Base-by-base conservation (phyloP, 2,113 vertebrate species). In the Campylomormyrus tamandua region DNA sequence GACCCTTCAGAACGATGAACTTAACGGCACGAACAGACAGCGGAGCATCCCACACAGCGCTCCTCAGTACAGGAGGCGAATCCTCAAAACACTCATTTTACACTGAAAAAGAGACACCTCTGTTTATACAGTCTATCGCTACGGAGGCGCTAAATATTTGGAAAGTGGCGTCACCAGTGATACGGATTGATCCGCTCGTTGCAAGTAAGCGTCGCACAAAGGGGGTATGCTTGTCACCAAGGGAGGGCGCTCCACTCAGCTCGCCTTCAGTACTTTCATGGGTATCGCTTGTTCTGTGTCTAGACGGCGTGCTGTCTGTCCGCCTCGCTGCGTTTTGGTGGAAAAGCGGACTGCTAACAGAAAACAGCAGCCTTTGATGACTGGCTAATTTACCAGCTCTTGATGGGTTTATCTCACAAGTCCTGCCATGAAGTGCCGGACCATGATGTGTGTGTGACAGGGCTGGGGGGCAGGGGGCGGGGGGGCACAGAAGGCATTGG, bases 401-500 rank as follows among this genome's bases (percentile, higher is more conserved):
- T 35, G 8, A 24, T 3, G 50, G 39, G 31, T 42, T 80, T 42
- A 45, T 93, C 48, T 86, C 83, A 27, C 42, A 46, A 21, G 80
- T 91, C 21, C 4, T 45, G 80, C 4, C 31, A 52, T 50, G 39
- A 31, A 21, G 53, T 52, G 66, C 9, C 24, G 19, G 70, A 6
- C 58, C 19, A n/a, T 46, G 49, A 31, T 88, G 80, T 35, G 62
- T 77, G 74, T 80, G 89, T 90, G 89, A 31, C 21, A 92, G 56
- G 91, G 89, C 92, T 86, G 17, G 86, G 84, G 13, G 48, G 2
- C 48, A 0, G 66, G 48, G 27, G 0, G 27, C 10, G 11, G 31
- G 11, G 1, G 11, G 24, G 52, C 19, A 56, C 90, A 90, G 87
- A 92, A 90, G 88, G 90, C 93, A 93, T 93, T 94, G 94, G 94